Evolutionary conservation across 2,797 vertebrate species (phyloP).

Genomic region (Bovichtus variegatus): DNA sequence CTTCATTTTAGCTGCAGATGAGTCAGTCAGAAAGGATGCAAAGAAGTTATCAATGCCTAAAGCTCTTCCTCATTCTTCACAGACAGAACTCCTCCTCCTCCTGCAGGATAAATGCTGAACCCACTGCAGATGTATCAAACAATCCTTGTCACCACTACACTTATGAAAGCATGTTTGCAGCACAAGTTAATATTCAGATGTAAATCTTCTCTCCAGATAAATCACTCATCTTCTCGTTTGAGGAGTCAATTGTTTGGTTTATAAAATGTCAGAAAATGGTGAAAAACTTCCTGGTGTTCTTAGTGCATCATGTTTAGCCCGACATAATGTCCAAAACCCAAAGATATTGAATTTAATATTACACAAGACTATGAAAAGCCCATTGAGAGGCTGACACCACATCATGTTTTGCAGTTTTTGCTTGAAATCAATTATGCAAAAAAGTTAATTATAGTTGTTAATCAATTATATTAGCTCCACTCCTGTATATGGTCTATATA

Average conservation of each 20-base stretch:
- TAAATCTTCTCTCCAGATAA: not conserved
- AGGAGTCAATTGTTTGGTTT: not conserved
- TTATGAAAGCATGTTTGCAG: not conserved
- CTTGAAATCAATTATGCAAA: not conserved
- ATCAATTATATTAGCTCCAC: not conserved
- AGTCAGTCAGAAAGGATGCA: constrained; percentile 18
- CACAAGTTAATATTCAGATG: not conserved
- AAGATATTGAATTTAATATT: not conserved
- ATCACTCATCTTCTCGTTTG: too few relatives aligned
- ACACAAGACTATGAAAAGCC: not conserved
- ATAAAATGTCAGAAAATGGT: not conserved
- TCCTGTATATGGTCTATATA: not conserved
- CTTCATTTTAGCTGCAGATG: not conserved
- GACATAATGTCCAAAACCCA: not conserved
- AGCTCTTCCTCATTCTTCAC: constrained; percentile 14
- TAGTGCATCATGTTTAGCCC: not conserved
- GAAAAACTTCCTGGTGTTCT: not conserved
- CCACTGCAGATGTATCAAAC: not conserved
- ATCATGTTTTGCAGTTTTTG: not conserved
- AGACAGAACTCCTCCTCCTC: constrained; percentile 4
- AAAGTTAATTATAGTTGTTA: not conserved
- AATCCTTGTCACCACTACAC: not conserved
- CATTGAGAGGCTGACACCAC: not conserved
- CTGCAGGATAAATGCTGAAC: not conserved
- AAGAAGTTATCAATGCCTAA: constrained; percentile 12